A percentile compares a stretch with the other conserved stretches of the same genome.
phyloP scores from a whole-genome alignment of 2,888 invertebrate species.

The Drosophila emarginata region DNA sequence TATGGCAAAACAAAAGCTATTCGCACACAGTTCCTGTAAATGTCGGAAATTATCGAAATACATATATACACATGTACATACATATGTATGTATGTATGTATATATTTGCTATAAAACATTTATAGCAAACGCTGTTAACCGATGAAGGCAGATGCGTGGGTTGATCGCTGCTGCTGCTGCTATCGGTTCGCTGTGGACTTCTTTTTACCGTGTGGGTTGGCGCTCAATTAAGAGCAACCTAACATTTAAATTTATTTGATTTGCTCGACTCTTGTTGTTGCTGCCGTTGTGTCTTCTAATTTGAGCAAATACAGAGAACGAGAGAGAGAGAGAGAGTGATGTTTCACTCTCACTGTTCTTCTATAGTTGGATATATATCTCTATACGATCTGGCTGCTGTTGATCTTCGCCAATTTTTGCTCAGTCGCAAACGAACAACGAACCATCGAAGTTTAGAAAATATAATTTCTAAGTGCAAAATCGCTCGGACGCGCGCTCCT shows the following conservation, averaged over 20 bases:
- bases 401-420: conserved; percentile 71
- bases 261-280: conserved; percentile 47
- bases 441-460: conserved; percentile 82
- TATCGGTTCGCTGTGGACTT: conserved; percentile 11
- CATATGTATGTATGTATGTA: too few relatives aligned
- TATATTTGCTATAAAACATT: conserved; percentile 31
- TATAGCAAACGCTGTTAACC: conserved; percentile 37
- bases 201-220: conserved; percentile 58
- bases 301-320: conserved; percentile 53
- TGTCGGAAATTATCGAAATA: not conserved
- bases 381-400: conserved; percentile 44
- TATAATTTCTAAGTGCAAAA: conserved; percentile 56
- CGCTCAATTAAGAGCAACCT: conserved; percentile 73
- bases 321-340: conserved; percentile 15
- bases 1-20: conserved; percentile 52
- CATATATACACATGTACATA: too few relatives aligned
- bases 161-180: conserved; percentile 23
- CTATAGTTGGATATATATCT: conserved; percentile 16
- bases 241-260: conserved; percentile 66
- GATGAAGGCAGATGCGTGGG: conserved; percentile 56
- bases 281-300: conserved; percentile 56
- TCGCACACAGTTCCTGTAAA: conserved; percentile 23
- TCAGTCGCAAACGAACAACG: conserved; percentile 83
- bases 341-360: conserved; percentile 23
- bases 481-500: conserved; percentile 67